These are phyloP conservation scores for Cryptoblepharus egeriae DNA, from an alignment of 2,797 vertebrate genomes.

Conservation along the genomic window DNA sequence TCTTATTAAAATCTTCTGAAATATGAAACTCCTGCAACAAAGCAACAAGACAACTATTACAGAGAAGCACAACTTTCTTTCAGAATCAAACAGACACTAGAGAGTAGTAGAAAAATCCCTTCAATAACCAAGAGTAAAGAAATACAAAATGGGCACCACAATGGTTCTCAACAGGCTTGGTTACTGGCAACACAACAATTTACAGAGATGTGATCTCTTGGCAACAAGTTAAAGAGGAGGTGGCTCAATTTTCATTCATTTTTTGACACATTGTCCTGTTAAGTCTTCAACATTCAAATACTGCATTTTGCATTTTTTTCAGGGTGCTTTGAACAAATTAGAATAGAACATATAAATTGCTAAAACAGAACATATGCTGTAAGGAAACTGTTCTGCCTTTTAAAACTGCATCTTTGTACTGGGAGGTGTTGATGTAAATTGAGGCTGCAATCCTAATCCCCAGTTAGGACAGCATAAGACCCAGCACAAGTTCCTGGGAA, in stretches of 20 bases:
- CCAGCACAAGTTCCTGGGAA: too few relatives aligned
- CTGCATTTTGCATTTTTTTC: not conserved
- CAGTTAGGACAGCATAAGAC: too few relatives aligned
- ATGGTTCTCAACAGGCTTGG: not conserved
- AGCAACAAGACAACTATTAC: constrained; percentile 17
- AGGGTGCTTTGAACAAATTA: not conserved
- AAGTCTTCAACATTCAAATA: not conserved
- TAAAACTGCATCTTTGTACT: not conserved
- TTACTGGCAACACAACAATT: not conserved
- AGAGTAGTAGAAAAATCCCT: not conserved
- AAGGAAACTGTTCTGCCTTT: not conserved
- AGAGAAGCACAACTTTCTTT: not conserved
- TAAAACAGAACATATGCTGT: not conserved
- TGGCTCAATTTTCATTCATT: not conserved
- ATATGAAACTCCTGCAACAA: constrained; percentile 92
- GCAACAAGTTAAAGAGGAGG: not conserved
- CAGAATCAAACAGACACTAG: not conserved
- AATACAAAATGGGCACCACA: not conserved
- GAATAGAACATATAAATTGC: not conserved
- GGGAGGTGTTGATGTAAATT: not conserved
- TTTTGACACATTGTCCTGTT: not conserved
- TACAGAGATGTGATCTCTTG: not conserved
- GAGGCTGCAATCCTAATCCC: too few relatives aligned
- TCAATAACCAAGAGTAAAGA: not conserved
- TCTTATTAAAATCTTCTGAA: constrained; percentile 99